Conservation (phyloP, 2,113 vertebrate species). For the Tretioscincus oriximinensis region DNA sequence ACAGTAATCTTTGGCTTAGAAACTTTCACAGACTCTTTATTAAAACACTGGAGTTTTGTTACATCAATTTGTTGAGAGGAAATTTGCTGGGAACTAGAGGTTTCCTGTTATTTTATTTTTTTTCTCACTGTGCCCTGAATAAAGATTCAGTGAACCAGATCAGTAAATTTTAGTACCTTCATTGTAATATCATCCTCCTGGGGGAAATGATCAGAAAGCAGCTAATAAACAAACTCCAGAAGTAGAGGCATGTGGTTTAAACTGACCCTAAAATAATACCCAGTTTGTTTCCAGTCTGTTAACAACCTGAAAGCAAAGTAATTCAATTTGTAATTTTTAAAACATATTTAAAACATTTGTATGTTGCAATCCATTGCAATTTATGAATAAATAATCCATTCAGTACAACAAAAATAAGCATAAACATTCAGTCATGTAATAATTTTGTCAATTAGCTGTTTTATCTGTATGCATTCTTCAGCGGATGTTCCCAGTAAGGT, state of each 20-base stretch:
- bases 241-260: conserved; percentile 22
- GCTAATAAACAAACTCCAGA: conserved; percentile 24
- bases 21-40: conserved; percentile 35
- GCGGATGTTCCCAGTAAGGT: no score
- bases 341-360: no score
- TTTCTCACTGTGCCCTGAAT: conserved; percentile 46
- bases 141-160: conserved; percentile 24
- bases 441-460: no score
- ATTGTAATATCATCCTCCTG: conserved; percentile 33
- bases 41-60: conserved; percentile 44
- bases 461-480: no score
- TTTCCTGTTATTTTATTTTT: conserved; percentile 56
- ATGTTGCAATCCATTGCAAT: no score
- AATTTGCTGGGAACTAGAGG: conserved; percentile 43
- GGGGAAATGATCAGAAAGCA: conserved; percentile 5
- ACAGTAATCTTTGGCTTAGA: conserved; percentile 38
- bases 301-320: background rate
- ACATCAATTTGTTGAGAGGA: conserved; percentile 51
- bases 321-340: background rate
- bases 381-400: no score
- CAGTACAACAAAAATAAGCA: no score
- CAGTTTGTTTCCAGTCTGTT: conserved; percentile 7
- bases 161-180: conserved; percentile 3
- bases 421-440: no score
- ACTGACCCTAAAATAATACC: conserved; percentile 21